Evolutionary conservation across 1,140 invertebrate species (phyloP).

Genomic region (Heliconius eleuchia): DNA sequence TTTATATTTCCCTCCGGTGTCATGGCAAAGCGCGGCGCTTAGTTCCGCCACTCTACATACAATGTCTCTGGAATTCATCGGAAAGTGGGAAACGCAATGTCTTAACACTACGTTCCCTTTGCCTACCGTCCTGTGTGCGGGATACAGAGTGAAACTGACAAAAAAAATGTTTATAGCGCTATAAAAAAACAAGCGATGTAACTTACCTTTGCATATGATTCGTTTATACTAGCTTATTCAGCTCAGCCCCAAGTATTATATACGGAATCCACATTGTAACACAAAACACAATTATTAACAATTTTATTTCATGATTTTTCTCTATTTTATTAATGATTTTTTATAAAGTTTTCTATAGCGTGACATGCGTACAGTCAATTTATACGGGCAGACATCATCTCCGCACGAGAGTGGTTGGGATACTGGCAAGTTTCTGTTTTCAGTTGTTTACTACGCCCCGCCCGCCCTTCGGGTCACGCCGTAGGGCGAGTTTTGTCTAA

Average conservation of each 20-base stretch:
- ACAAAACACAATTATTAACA: not conserved
- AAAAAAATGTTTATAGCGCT: not conserved
- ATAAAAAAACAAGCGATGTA: conserved; percentile 8
- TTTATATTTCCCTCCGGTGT: not conserved
- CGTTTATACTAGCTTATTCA: conserved; percentile 36
- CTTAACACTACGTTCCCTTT: too few relatives aligned
- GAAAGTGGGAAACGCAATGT: too few relatives aligned
- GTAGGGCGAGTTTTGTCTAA: conserved; percentile 38
- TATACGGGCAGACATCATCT: conserved; percentile 32
- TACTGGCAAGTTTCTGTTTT: conserved; percentile 39
- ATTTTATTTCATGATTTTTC: conserved; percentile 12
- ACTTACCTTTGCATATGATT: conserved; percentile 36
- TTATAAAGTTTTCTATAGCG: conserved; percentile 31
- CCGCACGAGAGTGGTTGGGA: conserved; percentile 17
- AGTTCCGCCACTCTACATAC: too few relatives aligned
- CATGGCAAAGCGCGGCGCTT: too few relatives aligned
- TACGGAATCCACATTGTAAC: conserved; percentile 20
- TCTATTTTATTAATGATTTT: conserved; percentile 20
- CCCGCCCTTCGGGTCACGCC: conserved; percentile 40
- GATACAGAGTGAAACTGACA: too few relatives aligned
- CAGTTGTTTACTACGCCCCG: conserved; percentile 46
- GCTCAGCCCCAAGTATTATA: conserved; percentile 25
- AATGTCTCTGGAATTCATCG: too few relatives aligned
- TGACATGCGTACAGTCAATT: conserved; percentile 24
- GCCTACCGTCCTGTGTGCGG: too few relatives aligned